A percentile compares a stretch with the other conserved stretches of the same genome.
Conservation (phyloP, 2,797 vertebrate genomes). For the Lates japonicus region DNA sequence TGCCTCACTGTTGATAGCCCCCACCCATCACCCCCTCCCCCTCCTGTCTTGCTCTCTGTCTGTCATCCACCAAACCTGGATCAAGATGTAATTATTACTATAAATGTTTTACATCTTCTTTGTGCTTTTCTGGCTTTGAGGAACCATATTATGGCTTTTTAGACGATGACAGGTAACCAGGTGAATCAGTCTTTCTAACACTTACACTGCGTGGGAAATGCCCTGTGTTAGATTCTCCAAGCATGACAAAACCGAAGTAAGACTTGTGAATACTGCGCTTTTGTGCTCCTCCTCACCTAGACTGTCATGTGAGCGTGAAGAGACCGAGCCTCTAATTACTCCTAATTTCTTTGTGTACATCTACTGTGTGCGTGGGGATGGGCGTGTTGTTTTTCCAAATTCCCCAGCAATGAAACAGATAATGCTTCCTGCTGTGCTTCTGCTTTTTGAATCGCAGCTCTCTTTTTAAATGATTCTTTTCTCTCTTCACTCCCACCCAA, state of each 20-base stretch:
- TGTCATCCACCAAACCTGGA: conserved; percentile 4
- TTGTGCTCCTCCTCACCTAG: conserved; percentile 37
- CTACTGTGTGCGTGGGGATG: neutral
- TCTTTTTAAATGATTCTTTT: conserved; percentile 44
- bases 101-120: neutral
- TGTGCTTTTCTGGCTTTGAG: neutral
- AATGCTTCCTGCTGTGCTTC: conserved; percentile 51
- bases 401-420: conserved; percentile 56
- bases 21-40: neutral
- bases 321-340: conserved; percentile 52
- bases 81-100: conserved; percentile 2
- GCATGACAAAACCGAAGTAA: neutral
- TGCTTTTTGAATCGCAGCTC: conserved; percentile 35
- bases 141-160: neutral
- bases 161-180: neutral
- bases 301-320: conserved; percentile 25
- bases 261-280: neutral
- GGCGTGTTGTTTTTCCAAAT: conserved; percentile 36
- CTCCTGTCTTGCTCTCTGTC: neutral
- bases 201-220: neutral
- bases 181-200: neutral
- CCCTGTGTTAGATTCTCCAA: neutral
- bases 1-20: conserved; percentile 12
- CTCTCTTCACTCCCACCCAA: conserved; percentile 28
- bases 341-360: conserved; percentile 26